Conservation (phyloP, 2,888 invertebrate species). For the Hemicrepidius hirtus region DNA sequence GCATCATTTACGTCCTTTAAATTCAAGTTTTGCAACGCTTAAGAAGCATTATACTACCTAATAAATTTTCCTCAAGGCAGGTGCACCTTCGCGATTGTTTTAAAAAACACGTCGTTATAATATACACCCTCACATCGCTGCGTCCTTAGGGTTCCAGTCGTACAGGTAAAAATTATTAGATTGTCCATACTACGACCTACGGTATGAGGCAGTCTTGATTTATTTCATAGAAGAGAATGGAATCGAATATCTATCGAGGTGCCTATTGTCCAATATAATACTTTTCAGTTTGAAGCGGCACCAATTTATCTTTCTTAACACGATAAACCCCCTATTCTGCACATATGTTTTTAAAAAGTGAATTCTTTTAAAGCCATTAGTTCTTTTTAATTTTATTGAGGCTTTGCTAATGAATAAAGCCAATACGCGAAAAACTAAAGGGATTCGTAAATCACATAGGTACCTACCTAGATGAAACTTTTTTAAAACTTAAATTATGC, state of each 20-base stretch:
- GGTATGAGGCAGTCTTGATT: not conserved
- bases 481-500: too few species aligned
- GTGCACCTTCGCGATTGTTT: conserved; percentile 29
- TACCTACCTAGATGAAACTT: too few species aligned
- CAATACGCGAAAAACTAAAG: too few species aligned
- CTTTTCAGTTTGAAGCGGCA: conserved; percentile 8
- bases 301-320: conserved; percentile 17
- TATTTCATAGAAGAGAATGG: not conserved
- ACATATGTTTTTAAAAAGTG: conserved; percentile 21
- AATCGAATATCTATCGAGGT: not conserved
- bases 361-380: conserved; percentile 23
- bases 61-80: conserved; percentile 26
- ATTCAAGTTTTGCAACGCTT: conserved; percentile 15
- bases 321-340: conserved; percentile 9
- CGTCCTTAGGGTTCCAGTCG: not conserved
- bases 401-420: too few species aligned
- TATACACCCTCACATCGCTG: conserved; percentile 18
- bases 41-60: not conserved
- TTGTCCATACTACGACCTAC: conserved; percentile 17
- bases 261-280: conserved; percentile 12
- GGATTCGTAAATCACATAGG: too few species aligned
- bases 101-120: conserved; percentile 5
- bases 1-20: not conserved
- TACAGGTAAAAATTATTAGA: conserved; percentile 21
- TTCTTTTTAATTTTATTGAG: not conserved